Base-by-base conservation (phyloP, 2,113 vertebrate genomes). In the Fukomys damarensis region DNA sequence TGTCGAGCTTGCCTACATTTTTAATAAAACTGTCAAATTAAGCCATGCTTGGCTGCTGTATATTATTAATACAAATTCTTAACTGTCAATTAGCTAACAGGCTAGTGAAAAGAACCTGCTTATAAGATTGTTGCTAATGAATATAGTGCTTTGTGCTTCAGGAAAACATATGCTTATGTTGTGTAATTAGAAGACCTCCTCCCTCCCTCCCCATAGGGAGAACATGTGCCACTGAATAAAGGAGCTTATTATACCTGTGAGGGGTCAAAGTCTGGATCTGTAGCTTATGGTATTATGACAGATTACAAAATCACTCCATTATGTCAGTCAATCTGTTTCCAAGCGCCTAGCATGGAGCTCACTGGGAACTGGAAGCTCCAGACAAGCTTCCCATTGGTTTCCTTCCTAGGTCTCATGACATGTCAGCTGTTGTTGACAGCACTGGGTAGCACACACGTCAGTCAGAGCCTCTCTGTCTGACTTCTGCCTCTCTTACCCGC, bases 241-340 rank as follows among this genome's bases (percentile, higher is more conserved):
- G 98, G 98, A 98, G 98, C 98, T 99, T 99, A 99, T 99, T 99
- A 99, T 99, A 99, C 99, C 99, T 99, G 99, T 93, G 92, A 99
- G 98, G 99, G 99, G 99, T 99, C 99, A 99, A 99, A 99, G 99
- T 99, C 99, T 99, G 98, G 99, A 99, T 98, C 99, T 98, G 98
- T 98, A 98, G 99, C 98, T 99, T 99, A 99, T 99, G 98, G 99
- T 99, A 99, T 99, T 99, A 99, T 98, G 98, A 98, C 99, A 99
- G 99, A 99, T 99, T 99, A 99, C 99, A 99, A 99, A 99, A 99
- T 99, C 99, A 99, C 98, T 99, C 99, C 98, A 99, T 99, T 99
- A 98, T 99, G 98, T 98, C 98, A 99, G 99, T 99, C 98, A 98
- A 98, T 99, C 98, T 99, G 98, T 99, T 99, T 99, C 98, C 98